Evolutionary conservation across 2,888 invertebrate species (phyloP).

Genomic region (Heliconius aoede): DNA sequence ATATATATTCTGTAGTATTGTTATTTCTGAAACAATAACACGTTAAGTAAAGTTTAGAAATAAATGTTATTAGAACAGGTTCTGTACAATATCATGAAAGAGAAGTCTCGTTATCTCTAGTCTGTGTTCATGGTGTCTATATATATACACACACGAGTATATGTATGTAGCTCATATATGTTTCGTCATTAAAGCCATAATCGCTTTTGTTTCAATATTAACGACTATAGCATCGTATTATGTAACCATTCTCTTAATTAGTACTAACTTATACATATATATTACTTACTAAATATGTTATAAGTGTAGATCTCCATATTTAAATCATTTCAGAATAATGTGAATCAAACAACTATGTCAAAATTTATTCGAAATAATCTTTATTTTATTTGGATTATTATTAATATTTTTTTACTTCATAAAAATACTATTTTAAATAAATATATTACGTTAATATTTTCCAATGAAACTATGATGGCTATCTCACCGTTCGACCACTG

Average conservation of each 20-base stretch:
- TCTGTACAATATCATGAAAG: background rate
- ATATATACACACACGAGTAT: no score
- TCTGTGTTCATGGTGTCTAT: background rate
- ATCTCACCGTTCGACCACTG: background rate
- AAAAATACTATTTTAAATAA: no score
- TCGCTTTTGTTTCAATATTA: constrained; percentile 3
- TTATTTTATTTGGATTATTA: no score
- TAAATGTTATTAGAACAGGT: background rate
- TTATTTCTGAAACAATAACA: background rate
- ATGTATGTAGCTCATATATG: background rate
- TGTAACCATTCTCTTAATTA: background rate
- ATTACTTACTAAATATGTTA: background rate
- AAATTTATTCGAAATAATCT: no score
- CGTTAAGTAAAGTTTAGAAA: background rate
- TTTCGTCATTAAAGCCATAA: background rate
- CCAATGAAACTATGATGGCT: no score
- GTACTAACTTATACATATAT: background rate
- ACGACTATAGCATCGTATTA: background rate
- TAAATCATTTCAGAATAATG: background rate
- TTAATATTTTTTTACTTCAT: no score
- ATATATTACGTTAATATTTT: no score
- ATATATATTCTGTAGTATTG: background rate
- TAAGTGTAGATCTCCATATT: background rate
- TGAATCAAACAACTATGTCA: background rate
- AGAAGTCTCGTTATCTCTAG: constrained; percentile 7